Percentiles rank a stretch among this genome's conserved stretches.
Evolutionary conservation across 1,140 invertebrate genomes (phyloP).

Genomic region (Drosophila jambulina): DNA sequence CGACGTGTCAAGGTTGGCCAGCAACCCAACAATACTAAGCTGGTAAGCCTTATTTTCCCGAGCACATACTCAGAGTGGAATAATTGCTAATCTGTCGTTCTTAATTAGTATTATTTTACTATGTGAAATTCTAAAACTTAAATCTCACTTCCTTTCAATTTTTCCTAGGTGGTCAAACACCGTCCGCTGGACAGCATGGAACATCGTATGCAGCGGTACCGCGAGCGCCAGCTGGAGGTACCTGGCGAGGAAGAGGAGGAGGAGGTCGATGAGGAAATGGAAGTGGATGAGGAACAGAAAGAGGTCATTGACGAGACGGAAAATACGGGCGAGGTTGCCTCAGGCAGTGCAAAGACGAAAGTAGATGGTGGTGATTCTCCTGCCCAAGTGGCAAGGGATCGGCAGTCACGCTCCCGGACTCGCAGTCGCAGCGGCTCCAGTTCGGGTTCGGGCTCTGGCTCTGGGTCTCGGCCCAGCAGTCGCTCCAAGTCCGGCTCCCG

Average conservation of each 20-base stretch:
- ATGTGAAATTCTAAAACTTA: too few species aligned
- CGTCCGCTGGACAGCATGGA: slow-evolving; percentile 94
- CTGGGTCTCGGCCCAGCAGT: slow-evolving; percentile 69
- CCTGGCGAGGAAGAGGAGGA: slow-evolving; percentile 92
- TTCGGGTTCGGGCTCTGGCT: slow-evolving; percentile 81
- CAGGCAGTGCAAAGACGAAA: slow-evolving; percentile 22
- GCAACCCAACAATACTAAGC: slow-evolving; percentile 87
- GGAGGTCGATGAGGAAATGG: slow-evolving; percentile 89
- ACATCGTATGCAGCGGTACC: slow-evolving; percentile 93
- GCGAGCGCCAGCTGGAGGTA: slow-evolving; percentile 95
- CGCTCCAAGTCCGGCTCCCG: slow-evolving; percentile 78
- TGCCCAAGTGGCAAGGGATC: slow-evolving; percentile 81
- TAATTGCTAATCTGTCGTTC: not conserved
- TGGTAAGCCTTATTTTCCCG: slow-evolving; percentile 84
- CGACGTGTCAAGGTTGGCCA: slow-evolving; percentile 91
- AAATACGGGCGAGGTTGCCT: slow-evolving; percentile 52
- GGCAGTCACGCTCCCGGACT: slow-evolving; percentile 77
- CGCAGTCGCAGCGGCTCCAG: slow-evolving; percentile 66
- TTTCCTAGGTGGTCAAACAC: slow-evolving; percentile 92
- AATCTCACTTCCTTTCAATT: not conserved
- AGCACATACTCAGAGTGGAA: not conserved
- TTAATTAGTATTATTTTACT: not conserved
- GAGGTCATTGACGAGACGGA: slow-evolving; percentile 82
- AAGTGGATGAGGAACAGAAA: slow-evolving; percentile 89
- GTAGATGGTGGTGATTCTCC: slow-evolving; percentile 85